These are phyloP conservation scores for Schizopygopsis pylzovi DNA, from an alignment of 2,797 vertebrate genomes.

Conservation along the genomic window DNA sequence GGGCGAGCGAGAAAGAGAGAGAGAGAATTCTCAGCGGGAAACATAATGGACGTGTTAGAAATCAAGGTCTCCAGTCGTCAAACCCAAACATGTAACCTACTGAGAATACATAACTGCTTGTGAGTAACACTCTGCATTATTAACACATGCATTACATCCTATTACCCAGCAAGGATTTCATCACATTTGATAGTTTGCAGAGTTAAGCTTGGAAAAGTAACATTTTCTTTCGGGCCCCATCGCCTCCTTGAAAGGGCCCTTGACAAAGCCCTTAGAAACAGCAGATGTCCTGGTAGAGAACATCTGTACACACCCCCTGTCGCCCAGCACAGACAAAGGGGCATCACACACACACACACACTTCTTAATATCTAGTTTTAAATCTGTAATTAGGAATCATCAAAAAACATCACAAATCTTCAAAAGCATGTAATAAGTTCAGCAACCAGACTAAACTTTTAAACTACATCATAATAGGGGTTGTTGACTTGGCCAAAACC, in stretches of 20 bases:
- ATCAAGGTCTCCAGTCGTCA: conserved; percentile 54
- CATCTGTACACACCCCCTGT: conserved; percentile 79
- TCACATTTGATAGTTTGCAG: not conserved
- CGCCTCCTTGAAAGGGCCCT: conserved; percentile 16
- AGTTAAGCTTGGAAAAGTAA: conserved; percentile 64
- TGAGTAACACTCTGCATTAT: conserved; percentile 5
- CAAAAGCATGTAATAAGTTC: not conserved
- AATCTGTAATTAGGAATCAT: not conserved
- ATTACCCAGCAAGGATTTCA: not conserved
- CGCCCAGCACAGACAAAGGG: conserved; percentile 80
- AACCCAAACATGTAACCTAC: conserved; percentile 38
- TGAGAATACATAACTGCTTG: conserved; percentile 30
- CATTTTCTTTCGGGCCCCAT: conserved; percentile 8
- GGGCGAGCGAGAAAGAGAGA: conserved; percentile 29
- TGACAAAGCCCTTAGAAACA: conserved; percentile 75
- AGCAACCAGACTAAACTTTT: conserved; percentile 28
- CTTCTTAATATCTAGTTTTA: not conserved
- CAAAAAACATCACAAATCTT: conserved; percentile 1
- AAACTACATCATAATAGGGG: not conserved
- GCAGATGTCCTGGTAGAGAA: conserved; percentile 79
- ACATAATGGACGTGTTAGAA: conserved; percentile 40
- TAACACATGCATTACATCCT: not conserved
- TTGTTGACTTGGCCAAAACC: not conserved
- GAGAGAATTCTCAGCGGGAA: conserved; percentile 25
- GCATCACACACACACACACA: conserved; percentile 54